Percentiles rank a stretch among this genome's conserved stretches.
phyloP scores from a whole-genome alignment of 2,797 vertebrate genomes.

The Parambassis ranga region DNA sequence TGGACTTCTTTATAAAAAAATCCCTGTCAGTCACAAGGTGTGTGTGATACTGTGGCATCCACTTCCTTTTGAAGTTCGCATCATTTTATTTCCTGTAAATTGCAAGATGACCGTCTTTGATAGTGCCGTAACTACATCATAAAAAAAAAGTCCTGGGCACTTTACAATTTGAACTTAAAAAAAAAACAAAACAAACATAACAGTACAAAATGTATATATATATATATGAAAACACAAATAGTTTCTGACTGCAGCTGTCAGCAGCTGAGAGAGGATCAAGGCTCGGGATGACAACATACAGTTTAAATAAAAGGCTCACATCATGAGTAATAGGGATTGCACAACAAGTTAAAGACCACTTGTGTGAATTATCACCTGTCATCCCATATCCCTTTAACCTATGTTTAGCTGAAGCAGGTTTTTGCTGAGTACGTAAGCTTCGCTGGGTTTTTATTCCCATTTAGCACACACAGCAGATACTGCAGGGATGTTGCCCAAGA shows the following conservation, averaged over 20 bases:
- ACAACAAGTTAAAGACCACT: constrained; percentile 53
- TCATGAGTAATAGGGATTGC: constrained; percentile 30
- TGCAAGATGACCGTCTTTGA: not conserved
- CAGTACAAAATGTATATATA: rapidly evolving
- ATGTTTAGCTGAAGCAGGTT: constrained; percentile 28
- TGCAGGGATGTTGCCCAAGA: too few relatives aligned
- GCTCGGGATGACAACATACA: constrained; percentile 42
- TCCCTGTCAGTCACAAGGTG: not conserved
- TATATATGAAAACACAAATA: not conserved
- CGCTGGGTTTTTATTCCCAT: not conserved
- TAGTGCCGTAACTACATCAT: too few relatives aligned
- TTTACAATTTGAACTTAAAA: not conserved
- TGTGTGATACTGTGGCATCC: not conserved
- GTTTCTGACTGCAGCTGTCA: constrained; percentile 39
- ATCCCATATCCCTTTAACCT: constrained; percentile 9
- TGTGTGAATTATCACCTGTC: constrained; percentile 29
- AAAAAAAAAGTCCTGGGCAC: not conserved
- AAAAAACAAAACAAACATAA: rapidly evolving
- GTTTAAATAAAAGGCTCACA: constrained; percentile 40
- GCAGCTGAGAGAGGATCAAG: constrained; percentile 53
- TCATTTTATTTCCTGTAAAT: not conserved
- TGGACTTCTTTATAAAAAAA: not conserved
- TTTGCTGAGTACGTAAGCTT: constrained; percentile 13
- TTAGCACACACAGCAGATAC: not conserved
- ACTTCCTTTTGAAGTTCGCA: not conserved